These are phyloP conservation scores for Synanceia verrucosa DNA, from an alignment of 2,797 vertebrate species.

Conservation along the genomic window DNA sequence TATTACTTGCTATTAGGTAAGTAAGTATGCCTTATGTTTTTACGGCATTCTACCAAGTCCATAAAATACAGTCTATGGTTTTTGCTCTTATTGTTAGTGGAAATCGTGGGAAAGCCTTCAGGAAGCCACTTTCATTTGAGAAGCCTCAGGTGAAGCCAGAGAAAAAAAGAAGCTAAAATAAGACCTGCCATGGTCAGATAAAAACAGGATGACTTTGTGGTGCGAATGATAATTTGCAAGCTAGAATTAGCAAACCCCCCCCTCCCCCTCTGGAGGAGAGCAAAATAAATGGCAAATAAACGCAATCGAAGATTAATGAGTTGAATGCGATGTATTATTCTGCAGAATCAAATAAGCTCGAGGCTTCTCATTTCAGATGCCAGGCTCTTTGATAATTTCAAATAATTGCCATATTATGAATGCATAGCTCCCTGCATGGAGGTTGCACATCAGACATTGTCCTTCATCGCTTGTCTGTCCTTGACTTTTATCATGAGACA, in stretches of 20 bases:
- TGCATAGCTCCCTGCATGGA: slow-evolving; percentile 33
- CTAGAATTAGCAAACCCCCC: slow-evolving; percentile 4
- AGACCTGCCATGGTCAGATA: slow-evolving; percentile 25
- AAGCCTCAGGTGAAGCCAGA: slow-evolving; percentile 29
- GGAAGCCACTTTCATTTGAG: slow-evolving; percentile 23
- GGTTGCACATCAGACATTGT: slow-evolving; percentile 18
- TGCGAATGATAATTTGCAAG: slow-evolving; percentile 42
- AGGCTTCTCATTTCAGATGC: slow-evolving; percentile 51
- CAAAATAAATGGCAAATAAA: slow-evolving; percentile 52
- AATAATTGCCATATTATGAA: slow-evolving; percentile 60
- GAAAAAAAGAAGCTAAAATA: slow-evolving; percentile 47
- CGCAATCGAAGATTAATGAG: slow-evolving; percentile 53
- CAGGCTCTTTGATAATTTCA: slow-evolving; percentile 56
- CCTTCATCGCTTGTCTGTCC: slow-evolving; percentile 43
- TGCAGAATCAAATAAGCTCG: slow-evolving; percentile 52
- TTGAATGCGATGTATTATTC: slow-evolving; percentile 50
- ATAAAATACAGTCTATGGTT: not conserved
- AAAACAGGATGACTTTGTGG: slow-evolving; percentile 20
- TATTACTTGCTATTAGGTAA: not conserved
- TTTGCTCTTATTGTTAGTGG: not conserved
- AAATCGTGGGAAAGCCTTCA: slow-evolving; percentile 33
- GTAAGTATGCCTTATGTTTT: not conserved
- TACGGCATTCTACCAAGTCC: not conserved
- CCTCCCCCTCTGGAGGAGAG: slow-evolving; percentile 3
- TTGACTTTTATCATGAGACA: slow-evolving; percentile 53